Evolutionary conservation across 2,113 vertebrate genomes (phyloP), one percentile per base, ranked within the genome.

Genomic region (Ellobius talpinus): DNA sequence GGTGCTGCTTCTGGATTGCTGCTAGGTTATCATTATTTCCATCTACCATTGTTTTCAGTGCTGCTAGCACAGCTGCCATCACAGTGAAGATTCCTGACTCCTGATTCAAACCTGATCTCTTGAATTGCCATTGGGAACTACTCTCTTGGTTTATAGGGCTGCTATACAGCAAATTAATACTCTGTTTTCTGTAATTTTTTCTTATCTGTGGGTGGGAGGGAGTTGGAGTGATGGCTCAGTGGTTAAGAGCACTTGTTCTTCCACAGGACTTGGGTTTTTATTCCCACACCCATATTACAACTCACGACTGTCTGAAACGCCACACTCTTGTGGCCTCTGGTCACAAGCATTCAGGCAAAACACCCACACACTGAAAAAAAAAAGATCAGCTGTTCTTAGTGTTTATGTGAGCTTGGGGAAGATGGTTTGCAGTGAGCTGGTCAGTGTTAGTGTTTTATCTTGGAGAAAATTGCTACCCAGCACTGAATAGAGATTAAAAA

Each of bases 51-150:
- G 13, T n/a, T 88, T 82, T 81, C 77, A 3, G 42, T 5, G 73
- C 17, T 14, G n/a, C 19, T 7, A 36, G 1, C 68, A 12, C 36
- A 70, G 68, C 33, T 17, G 33, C 16, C 7, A n/a, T 17, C 33
- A 61, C 17, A 29, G 47, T 88, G 33, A 86, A 88, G 39, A 87
- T 82, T 39, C 36, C 87, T 45, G 72, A 7, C 24, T 79, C 4
- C 52, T 1, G 21, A 81, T 68, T 89, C 50, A 36, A 70, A 21
- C 68, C 88, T 96, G 50, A 55, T 61, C 21, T 96, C 33, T 86
- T 95, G n/a, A 10, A 95, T n/a, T n/a, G 33, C 50, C 78, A 55
- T 85, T 61, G 87, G 72, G 78, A 86, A 72, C 42, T 84, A 5
- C 29, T 87, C 3, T 82, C 29, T 24, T 95, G 50, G 47, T 50